Evolutionary conservation across 2,888 invertebrate species (phyloP), one percentile per base, ranked within the genome.

Genomic region (Magallana nippona): DNA sequence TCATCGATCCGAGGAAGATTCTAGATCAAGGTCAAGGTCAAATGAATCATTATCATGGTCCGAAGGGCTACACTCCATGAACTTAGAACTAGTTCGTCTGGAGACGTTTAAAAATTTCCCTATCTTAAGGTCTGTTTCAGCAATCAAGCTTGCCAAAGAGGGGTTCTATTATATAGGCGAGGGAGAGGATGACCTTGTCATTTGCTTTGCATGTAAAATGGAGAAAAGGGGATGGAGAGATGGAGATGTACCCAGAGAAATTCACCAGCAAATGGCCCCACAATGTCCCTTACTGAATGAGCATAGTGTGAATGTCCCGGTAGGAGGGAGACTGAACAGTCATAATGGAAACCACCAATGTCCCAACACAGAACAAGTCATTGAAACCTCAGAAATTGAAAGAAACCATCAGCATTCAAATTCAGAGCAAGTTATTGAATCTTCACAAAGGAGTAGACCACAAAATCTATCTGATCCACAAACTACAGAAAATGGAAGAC

Each of bases 81-180:
- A 63, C 55, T 11, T 82, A n/a, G 82, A 82, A 22, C 44, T 62
- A 11, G 22, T 82, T n/a, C 63, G 82, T 13, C 17, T 82, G 13
- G 77, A 56, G n/a, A 55, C 82, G 56, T 82, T 82, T 17, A n/a
- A 32, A 44, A 82, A 63, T 60, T 82, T 71, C 8, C 82, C 82
- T 10, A 2, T 10, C n/a, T 55, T 55, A 22, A 17, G 71, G 22
- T 71, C 13, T 13, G 56, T 60, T 13, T 55, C 71, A 10, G 22
- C 82, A 22, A 77, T 82, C 15, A 44, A 56, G 55, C 56, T 82
- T 19, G 82, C 82, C 5, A 62, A 71, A 22, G 58, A 63, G 1
- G 82, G 82, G 0, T 82, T 82, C 62, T 82, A 71, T 55, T 82
- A 55, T 27, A 71, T 17, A 13, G 71, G 71, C 1, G 5, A 82